Evolutionary conservation across 2,113 vertebrate genomes (phyloP).

Genomic region (Istiophorus platypterus): DNA sequence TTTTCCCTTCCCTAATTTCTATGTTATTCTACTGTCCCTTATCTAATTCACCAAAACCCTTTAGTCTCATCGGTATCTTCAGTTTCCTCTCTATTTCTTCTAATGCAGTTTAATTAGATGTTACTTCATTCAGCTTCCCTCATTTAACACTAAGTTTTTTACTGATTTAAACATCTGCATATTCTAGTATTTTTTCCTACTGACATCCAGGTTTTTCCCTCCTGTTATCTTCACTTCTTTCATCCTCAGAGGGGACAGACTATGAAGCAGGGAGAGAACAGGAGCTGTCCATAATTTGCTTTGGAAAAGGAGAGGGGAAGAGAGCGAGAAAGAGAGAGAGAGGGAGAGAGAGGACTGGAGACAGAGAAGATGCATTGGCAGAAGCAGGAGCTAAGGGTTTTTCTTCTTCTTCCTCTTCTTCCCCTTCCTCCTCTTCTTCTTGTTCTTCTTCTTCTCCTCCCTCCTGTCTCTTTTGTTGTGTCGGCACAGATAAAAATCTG

Average conservation of each 20-base stretch:
- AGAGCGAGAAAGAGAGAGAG: constrained; percentile 52
- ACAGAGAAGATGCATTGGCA: constrained; percentile 68
- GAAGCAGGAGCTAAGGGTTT: constrained; percentile 55
- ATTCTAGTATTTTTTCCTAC: background rate
- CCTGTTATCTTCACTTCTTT: constrained; percentile 52
- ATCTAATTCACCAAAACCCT: constrained; percentile 14
- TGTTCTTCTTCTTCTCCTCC: background rate
- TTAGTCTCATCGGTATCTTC: background rate
- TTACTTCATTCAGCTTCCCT: background rate
- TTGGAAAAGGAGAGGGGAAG: constrained; percentile 38
- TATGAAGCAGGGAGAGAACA: constrained; percentile 44
- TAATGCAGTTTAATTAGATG: background rate
- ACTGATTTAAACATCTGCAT: background rate
- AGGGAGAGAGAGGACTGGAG: constrained; percentile 48
- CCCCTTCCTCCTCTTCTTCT: constrained; percentile 34
- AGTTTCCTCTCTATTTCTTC: constrained; percentile 4
- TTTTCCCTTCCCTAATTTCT: background rate
- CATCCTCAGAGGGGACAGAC: constrained; percentile 36
- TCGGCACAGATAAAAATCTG: constrained; percentile 68
- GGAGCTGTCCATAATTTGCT: constrained; percentile 67
- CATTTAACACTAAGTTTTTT: background rate
- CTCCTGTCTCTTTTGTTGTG: constrained; percentile 68
- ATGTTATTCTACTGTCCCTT: background rate
- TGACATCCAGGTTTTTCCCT: constrained; percentile 27
- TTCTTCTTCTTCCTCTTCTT: constrained; percentile 3